Base-by-base conservation (phyloP, 2,797 vertebrate species). In the Anabacerthia variegaticeps region DNA sequence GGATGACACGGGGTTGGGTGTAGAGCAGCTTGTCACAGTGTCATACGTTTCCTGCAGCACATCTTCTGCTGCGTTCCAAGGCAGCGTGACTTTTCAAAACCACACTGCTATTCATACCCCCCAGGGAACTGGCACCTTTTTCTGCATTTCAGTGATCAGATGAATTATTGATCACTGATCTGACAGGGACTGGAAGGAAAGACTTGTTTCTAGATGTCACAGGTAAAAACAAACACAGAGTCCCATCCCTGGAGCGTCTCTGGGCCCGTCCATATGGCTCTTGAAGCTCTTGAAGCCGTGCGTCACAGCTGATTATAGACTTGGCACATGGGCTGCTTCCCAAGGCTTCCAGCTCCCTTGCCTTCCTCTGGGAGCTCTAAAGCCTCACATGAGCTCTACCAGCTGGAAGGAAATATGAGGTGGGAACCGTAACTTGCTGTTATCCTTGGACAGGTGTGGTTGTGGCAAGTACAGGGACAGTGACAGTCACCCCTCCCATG, bases 101-200 rank as follows among this genome's bases (percentile, higher is more conserved):
- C 48, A 0, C 6, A 0, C 9, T 12, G 1, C 23, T 84, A 76
- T 54, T 86, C 52, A 7, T 23, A 48, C 79, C 41, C 37, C 74
- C 27, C 26, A 8, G 83, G 46, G 82, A 93, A 9, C 89, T 71
- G 74, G 71, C 77, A 71, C 34, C n/a, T 22, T 1, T 0, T 65
- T 59, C 61, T 71, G n/a, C 77, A 2, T 79, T 76, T 51, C 59
- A 7, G 34, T 26, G 56, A 43, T 13, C 67, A 82, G 85, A 37
- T 90, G 88, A 90, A 65, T 95, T 90, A 82, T 71, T 90, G 85
- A 78, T 93, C 39, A 1, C 66, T 62, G 75, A 34, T 89, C 54
- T 82, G 73, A 83, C 68, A 65, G 0, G 1, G 51, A 19, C 39
- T 61, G 89, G 67, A 86, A 79, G 48, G 51, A 67, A 30, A 39